Evolutionary conservation across 2,797 vertebrate species (phyloP).

Genomic region (Catharus ustulatus): DNA sequence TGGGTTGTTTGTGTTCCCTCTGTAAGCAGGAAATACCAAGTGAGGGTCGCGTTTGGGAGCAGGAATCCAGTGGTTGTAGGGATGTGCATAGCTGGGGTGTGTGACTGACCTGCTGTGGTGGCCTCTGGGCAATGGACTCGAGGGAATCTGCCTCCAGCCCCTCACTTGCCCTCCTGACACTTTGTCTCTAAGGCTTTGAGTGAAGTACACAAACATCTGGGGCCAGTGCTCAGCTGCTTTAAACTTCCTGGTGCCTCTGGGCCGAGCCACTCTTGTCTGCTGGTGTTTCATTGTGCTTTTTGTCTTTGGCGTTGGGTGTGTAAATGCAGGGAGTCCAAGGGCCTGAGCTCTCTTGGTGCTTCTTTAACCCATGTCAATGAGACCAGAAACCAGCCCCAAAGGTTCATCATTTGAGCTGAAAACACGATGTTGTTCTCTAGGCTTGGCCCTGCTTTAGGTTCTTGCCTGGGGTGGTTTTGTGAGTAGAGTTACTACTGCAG

Average conservation of each 20-base stretch:
- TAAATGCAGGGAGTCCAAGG: accelerated
- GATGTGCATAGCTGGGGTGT: not conserved
- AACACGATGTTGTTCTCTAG: not conserved
- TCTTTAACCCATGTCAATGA: not conserved
- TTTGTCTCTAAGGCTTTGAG: not conserved
- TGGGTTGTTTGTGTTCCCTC: not conserved
- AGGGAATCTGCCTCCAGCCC: not conserved
- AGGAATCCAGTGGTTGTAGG: not conserved
- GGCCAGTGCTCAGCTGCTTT: not conserved
- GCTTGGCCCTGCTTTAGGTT: not conserved
- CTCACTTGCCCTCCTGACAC: not conserved
- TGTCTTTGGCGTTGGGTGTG: not conserved
- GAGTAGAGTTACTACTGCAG: not conserved
- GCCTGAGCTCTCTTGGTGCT: not conserved
- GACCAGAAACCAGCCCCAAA: not conserved
- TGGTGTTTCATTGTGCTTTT: not conserved
- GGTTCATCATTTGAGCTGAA: not conserved
- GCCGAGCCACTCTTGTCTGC: accelerated
- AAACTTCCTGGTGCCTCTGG: not conserved
- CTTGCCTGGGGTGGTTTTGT: not conserved
- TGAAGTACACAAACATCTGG: not conserved
- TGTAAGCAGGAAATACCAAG: constrained; percentile 40
- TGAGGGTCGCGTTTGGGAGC: not conserved
- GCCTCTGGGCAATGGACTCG: not conserved
- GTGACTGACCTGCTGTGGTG: not conserved